Evolutionary conservation across 1,140 invertebrate species (phyloP), one percentile per base, ranked within the genome.

Genomic region (Neotoxoptera formosana): DNA sequence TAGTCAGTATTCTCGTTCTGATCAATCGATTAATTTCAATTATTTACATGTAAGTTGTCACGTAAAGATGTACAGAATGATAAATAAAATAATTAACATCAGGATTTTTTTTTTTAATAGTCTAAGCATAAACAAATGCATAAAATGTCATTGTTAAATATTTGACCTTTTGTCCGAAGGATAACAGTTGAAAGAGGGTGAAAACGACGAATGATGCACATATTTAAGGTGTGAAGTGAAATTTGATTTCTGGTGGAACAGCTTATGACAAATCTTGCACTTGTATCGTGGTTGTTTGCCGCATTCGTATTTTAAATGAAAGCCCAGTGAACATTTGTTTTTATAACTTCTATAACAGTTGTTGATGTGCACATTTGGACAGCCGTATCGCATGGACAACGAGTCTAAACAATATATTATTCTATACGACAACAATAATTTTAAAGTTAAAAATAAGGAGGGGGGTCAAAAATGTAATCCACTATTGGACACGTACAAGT

Each of bases 261-360:
- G n/a, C 81, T 83, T 93, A 23, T 25, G 4, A 94, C 95, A 96
- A 91, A 95, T 95, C 21, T 94, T 94, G 94, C 95, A 96, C 41
- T 94, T 94, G 94, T 95, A 96, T 93, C 95, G 94, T 41, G 95
- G 95, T 90, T 95, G 95, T 76, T 95, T 95, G 34, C 95, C 95
- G 93, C 95, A 96, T 94, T 96, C 95, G 56, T 96, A 95, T 45
- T 95, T 96, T 94, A 96, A 94, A 94, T 96, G 96, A 7, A 95
- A 95, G 92, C 95, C 95, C 94, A 96, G 95, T 94, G 96, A 96
- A 60, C 95, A 94, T 17, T 95, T 94, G 94, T 96, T 95, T 8
- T 95, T 95, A 94, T 96, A 96, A n/a, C 25, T 90, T 7, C 94
- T 94, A 88, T 95, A 94, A 51, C 48, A 91, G 30, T 30, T 67